These are phyloP conservation scores for Muricea muricata DNA, from an alignment of 92 coral and sea anemone genomes.

Conservation along the genomic window DNA sequence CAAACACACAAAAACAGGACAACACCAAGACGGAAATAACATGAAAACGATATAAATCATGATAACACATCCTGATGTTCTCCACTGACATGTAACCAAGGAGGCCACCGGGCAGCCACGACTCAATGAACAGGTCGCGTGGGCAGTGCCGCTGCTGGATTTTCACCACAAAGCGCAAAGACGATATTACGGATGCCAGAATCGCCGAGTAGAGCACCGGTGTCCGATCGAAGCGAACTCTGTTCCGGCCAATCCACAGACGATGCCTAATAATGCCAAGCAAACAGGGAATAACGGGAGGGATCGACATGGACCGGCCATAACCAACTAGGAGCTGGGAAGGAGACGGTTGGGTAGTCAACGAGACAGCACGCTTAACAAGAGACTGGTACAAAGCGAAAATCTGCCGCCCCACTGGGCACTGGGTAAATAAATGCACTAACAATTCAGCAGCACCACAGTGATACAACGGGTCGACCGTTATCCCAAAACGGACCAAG, in stretches of 20 bases:
- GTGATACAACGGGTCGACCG: not conserved
- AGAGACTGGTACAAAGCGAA: not conserved
- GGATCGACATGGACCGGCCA: not conserved
- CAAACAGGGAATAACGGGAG: not conserved
- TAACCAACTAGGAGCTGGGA: not conserved
- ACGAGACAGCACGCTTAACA: not conserved
- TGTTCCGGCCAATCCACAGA: not conserved
- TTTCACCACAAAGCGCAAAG: not conserved
- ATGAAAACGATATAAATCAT: not conserved
- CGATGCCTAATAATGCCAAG: not conserved
- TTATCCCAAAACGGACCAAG: conserved; percentile 1
- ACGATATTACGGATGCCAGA: not conserved
- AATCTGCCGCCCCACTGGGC: not conserved
- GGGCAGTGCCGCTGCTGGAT: not conserved
- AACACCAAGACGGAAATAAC: not conserved
- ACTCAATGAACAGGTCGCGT: not conserved
- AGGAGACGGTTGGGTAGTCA: not conserved
- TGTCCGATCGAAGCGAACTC: not conserved
- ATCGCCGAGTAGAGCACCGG: not conserved
- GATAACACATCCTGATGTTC: too few relatives aligned
- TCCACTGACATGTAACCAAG: not conserved
- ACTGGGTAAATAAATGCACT: not conserved
- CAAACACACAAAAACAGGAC: not conserved
- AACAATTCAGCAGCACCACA: not conserved
- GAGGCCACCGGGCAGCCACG: conserved; percentile 24